Evolutionary conservation across 2,888 invertebrate species (phyloP).

Genomic region (Coremacera marginata): DNA sequence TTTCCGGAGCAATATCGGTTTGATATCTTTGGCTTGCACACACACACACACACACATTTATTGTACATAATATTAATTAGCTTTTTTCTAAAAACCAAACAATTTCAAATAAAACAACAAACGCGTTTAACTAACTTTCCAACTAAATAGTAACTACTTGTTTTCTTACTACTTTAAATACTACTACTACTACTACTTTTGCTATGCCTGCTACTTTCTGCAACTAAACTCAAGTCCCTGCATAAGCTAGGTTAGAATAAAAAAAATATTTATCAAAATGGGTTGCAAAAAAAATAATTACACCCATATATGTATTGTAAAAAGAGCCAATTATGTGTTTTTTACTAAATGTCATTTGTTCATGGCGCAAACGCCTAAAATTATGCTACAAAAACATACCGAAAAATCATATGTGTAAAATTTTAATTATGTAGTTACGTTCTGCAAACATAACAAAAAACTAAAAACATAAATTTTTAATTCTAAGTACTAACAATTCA

Average conservation of each 20-base stretch:
- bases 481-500: not conserved
- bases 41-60: not conserved
- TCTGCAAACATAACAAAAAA: slow-evolving; percentile 41
- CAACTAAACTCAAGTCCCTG: not conserved
- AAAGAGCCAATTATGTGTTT: slow-evolving; percentile 31
- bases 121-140: too few relatives aligned
- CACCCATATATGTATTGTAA: slow-evolving; percentile 12
- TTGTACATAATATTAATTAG: too few relatives aligned
- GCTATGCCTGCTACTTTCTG: not conserved
- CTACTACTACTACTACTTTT: not conserved
- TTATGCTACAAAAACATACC: slow-evolving; percentile 1
- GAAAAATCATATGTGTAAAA: slow-evolving; percentile 9
- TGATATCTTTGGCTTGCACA: not conserved
- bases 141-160: not conserved
- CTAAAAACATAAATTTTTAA: slow-evolving; percentile 43
- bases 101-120: too few relatives aligned
- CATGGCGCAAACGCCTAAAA: not conserved
- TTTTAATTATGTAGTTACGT: slow-evolving; percentile 13
- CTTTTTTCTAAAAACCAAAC: too few relatives aligned
- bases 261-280: slow-evolving; percentile 49
- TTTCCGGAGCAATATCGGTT: too few relatives aligned
- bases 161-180: not conserved
- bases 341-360: slow-evolving; percentile 44
- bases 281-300: too few relatives aligned
- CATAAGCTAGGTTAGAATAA: slow-evolving; percentile 60